Conservation (phyloP, 1,140 invertebrate species). For the Saccostrea echinata region DNA sequence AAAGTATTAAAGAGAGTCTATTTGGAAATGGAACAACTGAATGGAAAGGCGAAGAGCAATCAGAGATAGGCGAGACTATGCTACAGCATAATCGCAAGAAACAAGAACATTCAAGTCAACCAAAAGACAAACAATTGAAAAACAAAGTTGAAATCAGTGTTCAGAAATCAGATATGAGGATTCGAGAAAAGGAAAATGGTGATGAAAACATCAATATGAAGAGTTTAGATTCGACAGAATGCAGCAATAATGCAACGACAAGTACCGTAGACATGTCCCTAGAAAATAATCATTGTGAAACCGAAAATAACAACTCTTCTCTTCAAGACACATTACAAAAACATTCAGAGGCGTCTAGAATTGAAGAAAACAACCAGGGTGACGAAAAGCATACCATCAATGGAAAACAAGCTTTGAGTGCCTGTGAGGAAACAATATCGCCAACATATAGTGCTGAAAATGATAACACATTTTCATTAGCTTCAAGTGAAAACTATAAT, state of each 20-base stretch:
- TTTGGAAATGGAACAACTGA: no score
- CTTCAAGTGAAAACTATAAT: not conserved
- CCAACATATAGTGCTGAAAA: not conserved
- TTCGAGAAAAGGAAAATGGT: not conserved
- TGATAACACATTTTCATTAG: not conserved
- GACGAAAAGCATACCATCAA: not conserved
- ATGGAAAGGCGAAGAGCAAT: not conserved
- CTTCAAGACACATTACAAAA: not conserved
- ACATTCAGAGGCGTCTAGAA: not conserved
- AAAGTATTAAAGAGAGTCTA: not conserved
- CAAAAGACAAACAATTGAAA: not conserved
- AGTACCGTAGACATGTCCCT: not conserved
- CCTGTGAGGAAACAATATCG: not conserved
- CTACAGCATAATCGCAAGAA: not conserved
- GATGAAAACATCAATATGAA: not conserved
- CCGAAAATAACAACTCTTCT: not conserved
- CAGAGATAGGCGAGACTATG: not conserved
- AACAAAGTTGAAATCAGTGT: not conserved
- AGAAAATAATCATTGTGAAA: not conserved
- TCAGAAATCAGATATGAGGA: not conserved
- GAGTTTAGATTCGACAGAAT: not conserved
- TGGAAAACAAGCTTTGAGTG: not conserved
- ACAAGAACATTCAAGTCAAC: not conserved
- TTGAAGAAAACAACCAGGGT: not conserved
- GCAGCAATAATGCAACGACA: conserved; percentile 4